Base-by-base conservation (phyloP, 1,140 invertebrate species). In the Zeugodacus cucurbitae region DNA sequence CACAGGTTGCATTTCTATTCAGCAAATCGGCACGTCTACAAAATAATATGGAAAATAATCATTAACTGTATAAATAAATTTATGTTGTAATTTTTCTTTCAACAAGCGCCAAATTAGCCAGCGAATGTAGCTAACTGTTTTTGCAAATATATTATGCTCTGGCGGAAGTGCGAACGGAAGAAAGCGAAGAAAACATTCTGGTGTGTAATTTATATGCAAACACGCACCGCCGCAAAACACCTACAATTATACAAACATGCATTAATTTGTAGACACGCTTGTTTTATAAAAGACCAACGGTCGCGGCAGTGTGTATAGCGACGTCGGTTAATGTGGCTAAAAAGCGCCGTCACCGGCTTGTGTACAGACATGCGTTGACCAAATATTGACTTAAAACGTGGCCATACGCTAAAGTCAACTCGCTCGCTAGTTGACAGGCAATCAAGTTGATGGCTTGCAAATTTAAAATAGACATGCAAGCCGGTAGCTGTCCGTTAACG, bases 1-100 rank as follows among this genome's bases (percentile, higher is more conserved):
- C 96, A 94, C 96, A 97, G 59, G 92, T 95, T 95, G 92, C 95
- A 94, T 93, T 97, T 88, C 91, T 96, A 5, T 93, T 93, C 85
- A 94, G 91, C 86, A 97, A 93, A 93, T 97, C 95, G 0, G 94
- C 94, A 90, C 97, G 96, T 89, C 95, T 96, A 94, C 91, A 88
- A 87, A 89, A 89, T 88, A 89, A 90, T 89, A 86, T 87, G 85
- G 57, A 54, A 57, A 85, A 88, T 14, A 59, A 64, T 82, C 59
- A 48, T 34, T 88, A 11, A 10, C 48, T 17, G 20, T 54, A 17
- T 2, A 17, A 58, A 34, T 1, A 88, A 88, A n/a, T 29, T 48
- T 20, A 20, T 7, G 6, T 0, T 58, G 3, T 58, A 58, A 1
- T 8, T 26, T 8, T 62, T 62, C 14, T 62, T 62, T 26, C n/a